These are phyloP conservation scores for Mormoops blainvillei DNA, from an alignment of 2,113 vertebrate species.

Conservation along the genomic window DNA sequence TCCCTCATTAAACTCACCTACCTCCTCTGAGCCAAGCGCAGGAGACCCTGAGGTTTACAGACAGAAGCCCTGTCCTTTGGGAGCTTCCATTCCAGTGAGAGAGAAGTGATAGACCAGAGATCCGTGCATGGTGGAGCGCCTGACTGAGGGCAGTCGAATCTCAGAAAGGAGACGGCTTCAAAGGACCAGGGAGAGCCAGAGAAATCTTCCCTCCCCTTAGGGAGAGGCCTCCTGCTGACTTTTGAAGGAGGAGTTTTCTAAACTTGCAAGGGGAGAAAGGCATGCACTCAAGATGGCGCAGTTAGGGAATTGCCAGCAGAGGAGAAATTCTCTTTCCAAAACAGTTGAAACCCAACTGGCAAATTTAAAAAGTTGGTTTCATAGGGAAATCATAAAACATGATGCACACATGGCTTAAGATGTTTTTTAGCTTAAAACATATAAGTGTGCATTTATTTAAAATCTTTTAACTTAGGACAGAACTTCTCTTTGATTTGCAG, in stretches of 20 bases:
- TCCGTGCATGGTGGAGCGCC: background rate
- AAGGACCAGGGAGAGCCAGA: background rate
- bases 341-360: background rate
- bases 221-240: background rate
- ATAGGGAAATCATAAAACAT: background rate
- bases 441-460: background rate
- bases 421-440: slow-evolving; percentile 31
- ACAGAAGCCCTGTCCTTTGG: background rate
- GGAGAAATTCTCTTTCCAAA: background rate
- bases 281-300: background rate
- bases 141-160: background rate
- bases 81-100: background rate
- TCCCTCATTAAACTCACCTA: background rate
- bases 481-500: slow-evolving; percentile 7
- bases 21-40: background rate
- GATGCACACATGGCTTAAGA: background rate
- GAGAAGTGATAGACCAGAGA: background rate
- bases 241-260: slow-evolving; percentile 1
- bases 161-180: background rate
- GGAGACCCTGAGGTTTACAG: background rate
- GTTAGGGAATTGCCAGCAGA: background rate
- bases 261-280: background rate
- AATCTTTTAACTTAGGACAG: background rate
- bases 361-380: background rate
- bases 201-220: background rate